These are phyloP conservation scores for Acronicta alni DNA, from an alignment of 2,888 invertebrate species.

Conservation along the genomic window DNA sequence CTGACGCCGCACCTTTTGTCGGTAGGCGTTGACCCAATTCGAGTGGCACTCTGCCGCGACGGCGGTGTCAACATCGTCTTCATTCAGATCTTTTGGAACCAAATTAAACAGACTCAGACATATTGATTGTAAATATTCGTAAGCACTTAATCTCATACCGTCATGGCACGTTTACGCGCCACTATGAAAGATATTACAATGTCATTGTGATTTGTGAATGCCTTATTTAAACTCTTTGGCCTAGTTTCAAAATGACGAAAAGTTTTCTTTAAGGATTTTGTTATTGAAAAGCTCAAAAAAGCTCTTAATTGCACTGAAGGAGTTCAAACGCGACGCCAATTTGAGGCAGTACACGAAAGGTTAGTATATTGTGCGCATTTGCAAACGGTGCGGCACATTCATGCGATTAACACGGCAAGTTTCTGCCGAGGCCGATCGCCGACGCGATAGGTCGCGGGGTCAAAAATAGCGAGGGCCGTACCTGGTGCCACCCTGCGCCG, in stretches of 20 bases:
- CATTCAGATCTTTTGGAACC: constrained; percentile 70
- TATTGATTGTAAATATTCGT: constrained; percentile 35
- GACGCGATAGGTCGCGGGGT: constrained; percentile 86
- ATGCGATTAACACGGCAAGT: constrained; percentile 85
- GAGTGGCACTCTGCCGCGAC: constrained; percentile 76
- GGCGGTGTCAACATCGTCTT: constrained; percentile 77
- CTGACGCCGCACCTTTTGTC: constrained; percentile 87
- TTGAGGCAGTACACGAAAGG: constrained; percentile 74
- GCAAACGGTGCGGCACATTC: constrained; percentile 81
- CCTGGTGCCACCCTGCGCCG: constrained; percentile 85
- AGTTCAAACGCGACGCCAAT: constrained; percentile 71
- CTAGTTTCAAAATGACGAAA: constrained; percentile 30
- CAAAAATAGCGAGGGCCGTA: constrained; percentile 86
- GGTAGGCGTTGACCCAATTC: constrained; percentile 87
- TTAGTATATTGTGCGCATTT: constrained; percentile 75
- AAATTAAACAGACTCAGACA: constrained; percentile 52
- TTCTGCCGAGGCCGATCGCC: constrained; percentile 86
- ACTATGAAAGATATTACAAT: constrained; percentile 9
- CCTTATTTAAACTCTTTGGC: constrained; percentile 23
- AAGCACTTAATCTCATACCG: constrained; percentile 42
- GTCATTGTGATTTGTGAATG: constrained; percentile 1
- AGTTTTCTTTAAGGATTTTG: constrained; percentile 15
- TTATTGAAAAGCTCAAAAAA: constrained; percentile 54
- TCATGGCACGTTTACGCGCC: constrained; percentile 1
- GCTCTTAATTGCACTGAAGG: constrained; percentile 68